Evolutionary conservation across 23 tunicate species (phyloP).

Genomic region (Oikopleura vanhoeffeni): DNA sequence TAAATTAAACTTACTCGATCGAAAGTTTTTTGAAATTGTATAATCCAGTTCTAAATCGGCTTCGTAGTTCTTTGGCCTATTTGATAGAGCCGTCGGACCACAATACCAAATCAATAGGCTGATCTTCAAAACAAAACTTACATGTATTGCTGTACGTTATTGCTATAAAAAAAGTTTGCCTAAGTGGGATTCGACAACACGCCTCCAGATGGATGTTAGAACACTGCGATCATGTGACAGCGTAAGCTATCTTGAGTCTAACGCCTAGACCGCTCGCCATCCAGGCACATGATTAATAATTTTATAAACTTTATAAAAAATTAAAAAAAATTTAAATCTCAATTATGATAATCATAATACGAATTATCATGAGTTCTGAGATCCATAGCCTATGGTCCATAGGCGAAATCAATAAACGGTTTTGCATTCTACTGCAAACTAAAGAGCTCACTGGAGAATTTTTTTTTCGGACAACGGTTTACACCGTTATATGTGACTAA

Average conservation of each 20-base stretch:
- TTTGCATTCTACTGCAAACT: too few species aligned
- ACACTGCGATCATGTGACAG: not conserved
- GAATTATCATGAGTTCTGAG: too few species aligned
- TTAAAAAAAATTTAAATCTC: too few species aligned
- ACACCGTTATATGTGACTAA: too few species aligned
- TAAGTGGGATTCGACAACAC: not conserved
- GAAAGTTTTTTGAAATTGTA: not conserved
- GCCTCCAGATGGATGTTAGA: not conserved
- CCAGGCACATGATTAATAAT: not conserved
- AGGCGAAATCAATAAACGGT: too few species aligned
- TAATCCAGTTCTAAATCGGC: not conserved
- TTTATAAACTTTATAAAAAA: too few species aligned
- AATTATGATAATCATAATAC: too few species aligned
- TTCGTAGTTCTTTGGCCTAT: not conserved
- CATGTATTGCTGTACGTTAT: not conserved
- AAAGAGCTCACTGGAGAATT: too few species aligned
- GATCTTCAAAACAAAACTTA: not conserved
- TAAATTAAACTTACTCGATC: not conserved
- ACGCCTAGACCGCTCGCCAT: conserved; percentile 5
- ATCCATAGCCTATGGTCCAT: too few species aligned
- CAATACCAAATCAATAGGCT: not conserved
- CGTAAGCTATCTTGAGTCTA: not conserved
- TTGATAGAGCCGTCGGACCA: not conserved
- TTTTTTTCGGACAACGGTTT: too few species aligned
- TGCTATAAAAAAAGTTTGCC: not conserved